A percentile compares a stretch with the other conserved stretches of the same genome.
These are phyloP conservation scores for Echinarachnius parma DNA, from an alignment of 53 echinoderm and acorn worm species.

Conservation along the genomic window DNA sequence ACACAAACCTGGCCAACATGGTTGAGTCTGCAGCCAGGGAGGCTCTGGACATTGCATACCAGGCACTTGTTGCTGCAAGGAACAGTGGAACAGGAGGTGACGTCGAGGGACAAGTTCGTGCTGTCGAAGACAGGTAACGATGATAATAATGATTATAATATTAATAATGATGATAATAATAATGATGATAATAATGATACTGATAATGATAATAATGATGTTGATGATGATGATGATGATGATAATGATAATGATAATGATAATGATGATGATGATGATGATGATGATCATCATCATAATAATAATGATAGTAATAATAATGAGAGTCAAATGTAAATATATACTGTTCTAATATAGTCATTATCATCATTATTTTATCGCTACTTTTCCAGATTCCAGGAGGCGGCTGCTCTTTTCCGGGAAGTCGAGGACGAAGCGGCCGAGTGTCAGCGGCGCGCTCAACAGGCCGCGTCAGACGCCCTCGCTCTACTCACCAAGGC, in stretches of 20 bases:
- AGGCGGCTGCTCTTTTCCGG: slow-evolving; percentile 51
- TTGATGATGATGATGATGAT: background rate
- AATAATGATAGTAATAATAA: background rate
- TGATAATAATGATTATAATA: background rate
- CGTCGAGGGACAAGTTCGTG: slow-evolving; percentile 11
- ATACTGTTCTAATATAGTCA: background rate
- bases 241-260: background rate
- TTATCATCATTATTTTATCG: background rate
- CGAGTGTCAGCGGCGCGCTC: slow-evolving; percentile 63
- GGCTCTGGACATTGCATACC: slow-evolving; percentile 71
- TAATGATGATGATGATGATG: background rate
- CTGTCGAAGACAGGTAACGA: slow-evolving; percentile 18
- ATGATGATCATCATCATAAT: background rate
- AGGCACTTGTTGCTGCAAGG: slow-evolving; percentile 45
- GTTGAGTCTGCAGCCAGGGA: slow-evolving; percentile 60
- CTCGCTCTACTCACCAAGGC: slow-evolving; percentile 68
- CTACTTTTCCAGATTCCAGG: slow-evolving; percentile 12
- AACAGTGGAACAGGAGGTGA: slow-evolving; percentile 13
- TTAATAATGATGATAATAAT: background rate
- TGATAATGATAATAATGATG: slow-evolving; percentile 3
- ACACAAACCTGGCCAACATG: slow-evolving; percentile 19
- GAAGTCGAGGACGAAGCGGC: slow-evolving; percentile 59
- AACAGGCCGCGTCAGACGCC: slow-evolving; percentile 56
- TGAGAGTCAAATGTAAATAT: background rate
- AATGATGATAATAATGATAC: background rate